Evolutionary conservation across 2,888 invertebrate species (phyloP).

Genomic region (Nymphalis urticae): DNA sequence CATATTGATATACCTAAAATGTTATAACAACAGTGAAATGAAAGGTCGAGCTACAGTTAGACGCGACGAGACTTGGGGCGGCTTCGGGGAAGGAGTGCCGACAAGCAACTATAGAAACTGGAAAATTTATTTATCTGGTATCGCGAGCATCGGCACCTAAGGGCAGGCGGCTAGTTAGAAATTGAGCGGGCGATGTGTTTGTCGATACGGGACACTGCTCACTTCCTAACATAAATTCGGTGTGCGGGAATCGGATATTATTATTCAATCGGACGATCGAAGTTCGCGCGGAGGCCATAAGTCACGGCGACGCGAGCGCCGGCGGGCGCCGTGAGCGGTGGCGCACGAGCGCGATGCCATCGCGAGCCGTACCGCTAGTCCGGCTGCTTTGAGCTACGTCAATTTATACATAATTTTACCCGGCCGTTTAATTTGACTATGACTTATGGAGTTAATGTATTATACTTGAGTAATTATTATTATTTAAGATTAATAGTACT

Average conservation of each 20-base stretch:
- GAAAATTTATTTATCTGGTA: constrained; percentile 71
- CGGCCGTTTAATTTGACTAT: constrained; percentile 28
- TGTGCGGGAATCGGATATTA: constrained; percentile 79
- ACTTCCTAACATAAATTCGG: constrained; percentile 81
- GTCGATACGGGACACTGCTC: constrained; percentile 75
- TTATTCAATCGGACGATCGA: constrained; percentile 81
- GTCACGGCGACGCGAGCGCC: constrained; percentile 79
- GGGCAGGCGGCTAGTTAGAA: constrained; percentile 61
- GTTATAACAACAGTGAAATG: constrained; percentile 27
- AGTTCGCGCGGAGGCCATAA: constrained; percentile 79
- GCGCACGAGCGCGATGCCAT: constrained; percentile 78
- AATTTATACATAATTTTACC: constrained; percentile 38
- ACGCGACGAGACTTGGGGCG: constrained; percentile 50
- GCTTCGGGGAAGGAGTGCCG: constrained; percentile 53
- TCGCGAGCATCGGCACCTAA: constrained; percentile 63
- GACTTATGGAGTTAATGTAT: constrained; percentile 13
- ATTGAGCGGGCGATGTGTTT: constrained; percentile 65
- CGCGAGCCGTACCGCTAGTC: constrained; percentile 66
- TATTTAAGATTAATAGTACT: background rate
- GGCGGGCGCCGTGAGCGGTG: constrained; percentile 79
- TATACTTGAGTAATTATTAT: background rate
- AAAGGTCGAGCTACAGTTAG: constrained; percentile 63
- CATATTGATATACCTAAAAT: constrained; percentile 4
- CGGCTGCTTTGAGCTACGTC: constrained; percentile 35
- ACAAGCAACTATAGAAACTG: constrained; percentile 57